phyloP scores from a whole-genome alignment of 2,113 vertebrate genomes.

The Rhineura floridana region DNA sequence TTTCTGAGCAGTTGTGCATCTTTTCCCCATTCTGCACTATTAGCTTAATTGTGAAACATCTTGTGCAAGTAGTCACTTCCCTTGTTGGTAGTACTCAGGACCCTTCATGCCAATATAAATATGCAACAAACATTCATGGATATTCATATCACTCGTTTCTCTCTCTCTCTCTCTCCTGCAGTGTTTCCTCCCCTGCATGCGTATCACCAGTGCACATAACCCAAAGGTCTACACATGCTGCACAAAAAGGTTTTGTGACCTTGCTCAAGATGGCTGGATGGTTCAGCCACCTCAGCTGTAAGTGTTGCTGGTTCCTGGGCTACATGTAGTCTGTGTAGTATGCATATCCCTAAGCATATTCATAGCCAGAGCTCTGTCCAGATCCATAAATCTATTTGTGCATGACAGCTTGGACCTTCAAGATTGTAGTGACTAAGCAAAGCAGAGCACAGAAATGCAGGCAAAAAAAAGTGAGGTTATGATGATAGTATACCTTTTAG shows the following conservation, averaged over 20 bases:
- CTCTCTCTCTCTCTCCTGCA: background rate
- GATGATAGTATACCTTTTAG: background rate
- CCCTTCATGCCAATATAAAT: background rate
- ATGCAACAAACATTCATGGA: background rate
- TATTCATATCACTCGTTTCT: background rate
- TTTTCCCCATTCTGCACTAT: background rate
- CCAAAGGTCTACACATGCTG: background rate
- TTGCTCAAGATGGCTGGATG: background rate
- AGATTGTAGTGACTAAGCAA: background rate
- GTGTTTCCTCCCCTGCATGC: background rate
- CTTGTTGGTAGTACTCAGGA: background rate
- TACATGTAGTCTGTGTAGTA: background rate
- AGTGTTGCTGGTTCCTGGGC: background rate
- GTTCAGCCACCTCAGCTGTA: background rate
- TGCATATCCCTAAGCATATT: background rate
- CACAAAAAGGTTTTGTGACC: background rate
- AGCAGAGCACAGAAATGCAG: background rate
- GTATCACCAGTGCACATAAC: too few relatives aligned
- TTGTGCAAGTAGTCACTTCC: background rate
- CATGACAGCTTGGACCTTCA: background rate
- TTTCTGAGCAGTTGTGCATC: background rate
- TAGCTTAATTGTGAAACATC: background rate
- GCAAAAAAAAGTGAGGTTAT: background rate
- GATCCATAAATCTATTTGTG: background rate
- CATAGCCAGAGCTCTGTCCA: background rate